Base-by-base conservation (phyloP, 2,797 vertebrate species). In the Danionella dracula region DNA sequence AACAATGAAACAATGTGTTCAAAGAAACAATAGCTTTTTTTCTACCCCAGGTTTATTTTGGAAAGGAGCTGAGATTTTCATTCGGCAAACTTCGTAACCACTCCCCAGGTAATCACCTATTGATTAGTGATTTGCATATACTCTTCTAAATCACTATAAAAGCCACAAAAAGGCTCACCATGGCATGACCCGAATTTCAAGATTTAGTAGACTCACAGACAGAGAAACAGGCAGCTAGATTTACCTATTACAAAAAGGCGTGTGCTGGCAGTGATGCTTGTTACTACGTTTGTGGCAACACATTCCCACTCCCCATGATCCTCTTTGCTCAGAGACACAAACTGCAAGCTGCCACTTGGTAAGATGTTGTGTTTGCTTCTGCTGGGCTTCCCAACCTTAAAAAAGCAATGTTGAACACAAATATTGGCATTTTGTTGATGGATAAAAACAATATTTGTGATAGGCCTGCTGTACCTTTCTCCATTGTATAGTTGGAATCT, bases 221-320 rank as follows among this genome's bases (percentile, higher is more conserved):
- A 45, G 42, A 21, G n/a, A 46, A 11, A 50, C 16, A 17, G 13
- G 31, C 10, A 29, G 46, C 16, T 16, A 50, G 15, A 50, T 59
- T 73, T 94, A 99, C 97, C 97, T 65, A 98, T 95, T 83, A 99
- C 97, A 6, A 95, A 93, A 82, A 99, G 94, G 78, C 92, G 95
- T 50, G 97, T 98, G 89, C 93, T 98, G 93, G 97, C 96, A 92
- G 95, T 99, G 91, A 99, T 96, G 93, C 94, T 99, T 5, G 97
- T 96, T 81, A 98, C 97, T 69, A 99, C 92, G 40, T 98, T 99
- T 85, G 94, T 97, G 83, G 97, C 97, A 4, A 98, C 85, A 75
- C 97, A 99, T 89, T 99, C 97, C 96, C 97, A 99, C 84, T 99
- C 95, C 83, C 97, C 97, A 0, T 99, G 96, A 88, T 99, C 97